Evolutionary conservation across 2,113 vertebrate species (phyloP).

Genomic region (Tetrao urogallus): DNA sequence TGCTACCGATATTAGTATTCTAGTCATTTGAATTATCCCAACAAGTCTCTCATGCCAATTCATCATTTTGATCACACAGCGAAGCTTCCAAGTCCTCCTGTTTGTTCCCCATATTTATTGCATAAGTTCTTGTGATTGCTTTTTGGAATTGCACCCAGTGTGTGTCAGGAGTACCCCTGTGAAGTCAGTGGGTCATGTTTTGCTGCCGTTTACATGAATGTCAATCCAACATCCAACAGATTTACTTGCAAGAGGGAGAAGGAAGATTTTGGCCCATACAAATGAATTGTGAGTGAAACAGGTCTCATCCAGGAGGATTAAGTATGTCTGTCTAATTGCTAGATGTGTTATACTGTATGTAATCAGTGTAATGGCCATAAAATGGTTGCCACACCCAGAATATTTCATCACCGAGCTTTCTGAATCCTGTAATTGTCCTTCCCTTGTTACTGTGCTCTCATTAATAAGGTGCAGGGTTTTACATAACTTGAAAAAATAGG

Average conservation of each 20-base stretch:
- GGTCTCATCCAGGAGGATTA: constrained; percentile 38
- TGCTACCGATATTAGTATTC: constrained; percentile 40
- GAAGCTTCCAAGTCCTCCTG: constrained; percentile 58
- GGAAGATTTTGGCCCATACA: constrained; percentile 15
- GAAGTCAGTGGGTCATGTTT: neutral
- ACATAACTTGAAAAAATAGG: constrained; percentile 10
- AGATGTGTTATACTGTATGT: constrained; percentile 47
- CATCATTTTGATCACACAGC: constrained; percentile 45
- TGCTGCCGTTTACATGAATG: neutral
- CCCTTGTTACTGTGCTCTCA: neutral
- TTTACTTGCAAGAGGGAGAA: neutral
- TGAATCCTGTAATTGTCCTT: constrained; percentile 42
- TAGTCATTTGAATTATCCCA: constrained; percentile 28
- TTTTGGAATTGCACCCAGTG: constrained; percentile 13
- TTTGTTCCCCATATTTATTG: constrained; percentile 43
- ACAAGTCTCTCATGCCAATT: constrained; percentile 48
- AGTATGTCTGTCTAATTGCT: constrained; percentile 62
- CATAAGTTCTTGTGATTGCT: constrained; percentile 40
- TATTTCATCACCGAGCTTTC: constrained; percentile 36
- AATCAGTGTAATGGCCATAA: constrained; percentile 51
- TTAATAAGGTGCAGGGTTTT: constrained; percentile 40
- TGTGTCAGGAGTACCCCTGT: constrained; percentile 22
- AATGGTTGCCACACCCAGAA: constrained; percentile 40
- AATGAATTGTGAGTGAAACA: constrained; percentile 49
- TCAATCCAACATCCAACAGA: constrained; percentile 16